These are phyloP conservation scores for Chelon labrosus DNA, from an alignment of 2,797 vertebrate species.

Conservation along the genomic window DNA sequence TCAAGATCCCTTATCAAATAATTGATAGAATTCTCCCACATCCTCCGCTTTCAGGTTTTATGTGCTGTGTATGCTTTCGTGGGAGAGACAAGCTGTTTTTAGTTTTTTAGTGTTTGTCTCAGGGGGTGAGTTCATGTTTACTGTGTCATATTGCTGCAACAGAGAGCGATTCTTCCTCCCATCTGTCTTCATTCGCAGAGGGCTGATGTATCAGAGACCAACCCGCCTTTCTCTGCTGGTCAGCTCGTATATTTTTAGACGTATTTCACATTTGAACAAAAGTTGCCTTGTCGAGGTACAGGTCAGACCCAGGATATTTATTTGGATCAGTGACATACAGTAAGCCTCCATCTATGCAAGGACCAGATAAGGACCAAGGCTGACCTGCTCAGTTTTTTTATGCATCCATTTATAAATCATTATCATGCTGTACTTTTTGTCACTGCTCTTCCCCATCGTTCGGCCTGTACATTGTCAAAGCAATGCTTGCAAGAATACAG, in stretches of 20 bases:
- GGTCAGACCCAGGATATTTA: slow-evolving; percentile 57
- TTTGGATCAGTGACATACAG: slow-evolving; percentile 17
- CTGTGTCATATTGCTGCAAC: slow-evolving; percentile 36
- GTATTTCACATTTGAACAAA: slow-evolving; percentile 49
- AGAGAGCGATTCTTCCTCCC: slow-evolving; percentile 47
- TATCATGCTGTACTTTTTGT: slow-evolving; percentile 22
- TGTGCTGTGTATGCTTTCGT: slow-evolving; percentile 41
- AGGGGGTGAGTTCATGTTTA: slow-evolving; percentile 42
- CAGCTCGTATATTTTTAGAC: slow-evolving; percentile 43
- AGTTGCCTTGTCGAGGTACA: slow-evolving; percentile 42
- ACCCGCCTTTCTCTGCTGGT: slow-evolving; percentile 38
- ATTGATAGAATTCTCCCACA: slow-evolving; percentile 60
- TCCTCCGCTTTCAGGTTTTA: slow-evolving; percentile 39
- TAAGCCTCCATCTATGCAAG: slow-evolving; percentile 39
- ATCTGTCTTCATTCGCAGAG: slow-evolving; percentile 63
- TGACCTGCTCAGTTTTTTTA: slow-evolving; percentile 36
- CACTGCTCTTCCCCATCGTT: slow-evolving; percentile 13
- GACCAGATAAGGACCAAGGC: slow-evolving; percentile 35
- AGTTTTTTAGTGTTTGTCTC: slow-evolving; percentile 38
- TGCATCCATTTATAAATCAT: slow-evolving; percentile 6
- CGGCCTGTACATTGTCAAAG: slow-evolving; percentile 15
- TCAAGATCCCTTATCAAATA: slow-evolving; percentile 74
- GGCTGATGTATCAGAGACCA: slow-evolving; percentile 41
- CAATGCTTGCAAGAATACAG: slow-evolving; percentile 11
- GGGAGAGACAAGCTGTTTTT: slow-evolving; percentile 24